These are phyloP conservation scores for Eilema griseolum DNA, from an alignment of 2,888 invertebrate species.

Conservation along the genomic window DNA sequence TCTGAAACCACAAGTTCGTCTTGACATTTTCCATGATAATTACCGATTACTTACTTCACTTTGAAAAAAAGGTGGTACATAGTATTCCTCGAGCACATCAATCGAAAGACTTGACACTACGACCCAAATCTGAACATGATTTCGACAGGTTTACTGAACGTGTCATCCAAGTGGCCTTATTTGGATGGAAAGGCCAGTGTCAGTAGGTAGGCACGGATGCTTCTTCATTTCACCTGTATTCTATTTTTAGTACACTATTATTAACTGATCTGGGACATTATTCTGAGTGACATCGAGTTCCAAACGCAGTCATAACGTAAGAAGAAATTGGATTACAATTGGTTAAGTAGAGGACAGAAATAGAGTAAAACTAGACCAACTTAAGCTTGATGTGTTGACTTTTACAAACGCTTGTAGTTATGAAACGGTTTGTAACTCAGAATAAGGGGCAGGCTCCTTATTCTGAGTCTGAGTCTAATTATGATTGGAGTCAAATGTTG, in stretches of 20 bases:
- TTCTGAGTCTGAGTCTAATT: too few species aligned
- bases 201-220: constrained; percentile 8
- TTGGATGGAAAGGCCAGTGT: constrained; percentile 39
- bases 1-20: constrained; percentile 58
- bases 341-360: too few species aligned
- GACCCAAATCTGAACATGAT: constrained; percentile 56
- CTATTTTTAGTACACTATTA: not conserved
- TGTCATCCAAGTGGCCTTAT: constrained; percentile 41
- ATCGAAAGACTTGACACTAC: constrained; percentile 33
- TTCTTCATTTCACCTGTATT: not conserved
- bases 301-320: too few species aligned
- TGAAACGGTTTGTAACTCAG: too few species aligned
- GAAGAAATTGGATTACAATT: too few species aligned
- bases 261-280: too few species aligned
- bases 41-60: constrained; percentile 48
- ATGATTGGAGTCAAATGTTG: too few species aligned
- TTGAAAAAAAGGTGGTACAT: constrained; percentile 44
- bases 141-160: constrained; percentile 55
- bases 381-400: too few species aligned
- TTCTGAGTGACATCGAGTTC: too few species aligned
- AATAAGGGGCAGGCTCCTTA: too few species aligned
- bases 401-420: too few species aligned
- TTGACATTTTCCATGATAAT: constrained; percentile 62
- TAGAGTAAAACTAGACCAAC: too few species aligned
- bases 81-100: constrained; percentile 45